These are phyloP conservation scores for Isotomurus palustris DNA, from an alignment of 2,888 invertebrate species.

Conservation along the genomic window DNA sequence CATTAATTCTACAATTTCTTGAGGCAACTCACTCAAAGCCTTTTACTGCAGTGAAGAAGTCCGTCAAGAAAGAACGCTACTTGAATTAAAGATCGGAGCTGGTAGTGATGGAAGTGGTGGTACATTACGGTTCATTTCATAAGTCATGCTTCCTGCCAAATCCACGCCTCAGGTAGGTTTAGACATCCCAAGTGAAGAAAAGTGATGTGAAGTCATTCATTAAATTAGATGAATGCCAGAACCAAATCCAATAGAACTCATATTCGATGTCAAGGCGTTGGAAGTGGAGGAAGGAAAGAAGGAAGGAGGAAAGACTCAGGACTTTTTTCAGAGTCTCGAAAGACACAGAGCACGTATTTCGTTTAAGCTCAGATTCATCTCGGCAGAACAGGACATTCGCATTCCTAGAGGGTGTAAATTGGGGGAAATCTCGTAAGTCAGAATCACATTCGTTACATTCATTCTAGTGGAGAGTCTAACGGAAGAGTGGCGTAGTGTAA, in stretches of 20 bases:
- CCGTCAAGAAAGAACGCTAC: too few species aligned
- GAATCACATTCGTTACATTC: too few species aligned
- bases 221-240: constrained; percentile 13
- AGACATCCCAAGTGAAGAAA: not conserved
- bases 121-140: not conserved
- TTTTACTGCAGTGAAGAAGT: too few species aligned
- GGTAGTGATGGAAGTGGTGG: constrained; percentile 2
- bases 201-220: constrained; percentile 11
- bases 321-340: too few species aligned
- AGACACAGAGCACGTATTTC: too few species aligned
- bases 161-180: constrained; percentile 4
- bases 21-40: too few species aligned
- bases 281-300: constrained; percentile 2
- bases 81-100: not conserved
- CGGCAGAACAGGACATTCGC: too few species aligned
- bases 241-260: constrained; percentile 7
- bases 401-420: too few species aligned
- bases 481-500: too few species aligned
- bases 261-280: not conserved
- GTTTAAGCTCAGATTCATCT: too few species aligned
- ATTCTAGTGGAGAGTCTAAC: too few species aligned
- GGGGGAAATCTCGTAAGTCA: too few species aligned
- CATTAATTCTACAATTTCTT: constrained; percentile 13
- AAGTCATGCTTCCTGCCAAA: not conserved
- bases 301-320: not conserved